A percentile compares a stretch with the other conserved stretches of the same genome.
Evolutionary conservation across 2,888 invertebrate genomes (phyloP).

Genomic region (Ophonus ardosiacus): DNA sequence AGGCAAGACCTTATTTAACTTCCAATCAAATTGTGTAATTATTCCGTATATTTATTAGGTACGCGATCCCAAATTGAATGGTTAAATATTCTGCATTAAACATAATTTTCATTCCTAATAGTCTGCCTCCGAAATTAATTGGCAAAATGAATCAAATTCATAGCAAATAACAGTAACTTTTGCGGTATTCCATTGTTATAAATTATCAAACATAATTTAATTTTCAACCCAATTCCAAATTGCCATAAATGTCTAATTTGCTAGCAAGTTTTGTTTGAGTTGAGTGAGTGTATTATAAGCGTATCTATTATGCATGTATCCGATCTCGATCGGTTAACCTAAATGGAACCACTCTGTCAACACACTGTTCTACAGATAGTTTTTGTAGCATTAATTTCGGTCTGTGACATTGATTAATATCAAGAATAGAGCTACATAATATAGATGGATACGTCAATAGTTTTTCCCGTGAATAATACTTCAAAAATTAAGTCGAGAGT

Average conservation of each 20-base stretch:
- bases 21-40: neutral
- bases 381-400: conserved; percentile 28
- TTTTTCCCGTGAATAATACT: conserved; percentile 24
- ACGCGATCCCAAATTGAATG: neutral
- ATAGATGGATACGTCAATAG: conserved; percentile 1
- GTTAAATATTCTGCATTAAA: neutral
- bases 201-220: neutral
- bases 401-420: conserved; percentile 27
- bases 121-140: neutral
- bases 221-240: neutral
- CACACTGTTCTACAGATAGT: conserved; percentile 23
- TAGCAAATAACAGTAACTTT: neutral
- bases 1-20: neutral
- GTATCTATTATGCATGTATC: conserved; percentile 13
- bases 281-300: neutral
- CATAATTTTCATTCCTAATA: neutral
- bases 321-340: conserved; percentile 5
- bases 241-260: conserved; percentile 18
- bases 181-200: neutral
- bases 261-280: conserved; percentile 16
- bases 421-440: neutral
- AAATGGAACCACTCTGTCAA: conserved; percentile 22
- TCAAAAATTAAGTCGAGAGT: conserved; percentile 13
- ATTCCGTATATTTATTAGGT: neutral
- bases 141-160: neutral